phyloP scores from a whole-genome alignment of 2,113 vertebrate genomes.

The Thunnus thynnus region DNA sequence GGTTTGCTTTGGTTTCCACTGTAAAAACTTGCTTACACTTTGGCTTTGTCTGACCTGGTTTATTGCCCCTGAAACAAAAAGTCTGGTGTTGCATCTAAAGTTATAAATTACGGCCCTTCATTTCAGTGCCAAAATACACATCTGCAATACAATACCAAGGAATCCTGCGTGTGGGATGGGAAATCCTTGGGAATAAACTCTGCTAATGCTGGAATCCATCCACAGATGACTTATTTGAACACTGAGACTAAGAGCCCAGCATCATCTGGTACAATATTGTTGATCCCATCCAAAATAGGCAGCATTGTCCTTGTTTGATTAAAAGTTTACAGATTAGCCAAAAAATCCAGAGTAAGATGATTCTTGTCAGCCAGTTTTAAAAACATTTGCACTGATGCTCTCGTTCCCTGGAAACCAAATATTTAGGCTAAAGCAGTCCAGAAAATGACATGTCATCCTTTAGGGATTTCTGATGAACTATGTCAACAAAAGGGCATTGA shows the following conservation, averaged over 20 bases:
- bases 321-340: background rate
- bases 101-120: conserved; percentile 1
- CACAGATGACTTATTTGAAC: background rate
- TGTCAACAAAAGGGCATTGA: background rate
- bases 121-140: conserved; percentile 13
- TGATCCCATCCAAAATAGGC: conserved; percentile 9
- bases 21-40: background rate
- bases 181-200: conserved; percentile 4
- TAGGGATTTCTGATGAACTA: conserved; percentile 5
- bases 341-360: background rate
- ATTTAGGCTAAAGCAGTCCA: conserved; percentile 29
- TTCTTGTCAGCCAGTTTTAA: background rate
- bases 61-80: background rate
- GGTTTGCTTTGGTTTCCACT: background rate
- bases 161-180: background rate
- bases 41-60: background rate
- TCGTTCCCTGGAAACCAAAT: conserved; percentile 61
- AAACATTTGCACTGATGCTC: conserved; percentile 1
- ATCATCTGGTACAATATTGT: background rate
- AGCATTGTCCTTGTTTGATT: conserved; percentile 4
- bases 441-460: background rate
- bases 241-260: background rate
- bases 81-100: background rate
- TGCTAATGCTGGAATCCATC: background rate
- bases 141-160: background rate